A percentile compares a stretch with the other conserved stretches of the same genome.
Conservation (phyloP, 1,140 invertebrate species). For the Zaprionus gabonicus region DNA sequence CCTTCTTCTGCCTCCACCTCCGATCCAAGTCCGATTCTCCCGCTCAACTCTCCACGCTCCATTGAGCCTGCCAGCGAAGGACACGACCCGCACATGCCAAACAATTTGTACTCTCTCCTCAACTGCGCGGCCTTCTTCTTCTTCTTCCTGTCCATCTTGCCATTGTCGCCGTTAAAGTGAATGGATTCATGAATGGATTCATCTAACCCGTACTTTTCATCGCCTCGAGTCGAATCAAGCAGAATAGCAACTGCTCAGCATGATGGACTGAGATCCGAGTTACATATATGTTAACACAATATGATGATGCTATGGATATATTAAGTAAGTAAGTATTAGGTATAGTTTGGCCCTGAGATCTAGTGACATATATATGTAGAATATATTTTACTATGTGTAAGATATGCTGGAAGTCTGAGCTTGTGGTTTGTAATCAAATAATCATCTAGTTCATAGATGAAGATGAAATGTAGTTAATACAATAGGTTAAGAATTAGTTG, state of each 20-base stretch:
- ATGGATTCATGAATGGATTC: constrained; percentile 23
- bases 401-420: too few relatives aligned
- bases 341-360: too few relatives aligned
- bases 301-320: neutral
- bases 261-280: neutral
- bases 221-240: constrained; percentile 20
- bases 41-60: constrained; percentile 35
- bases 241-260: neutral
- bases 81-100: constrained; percentile 55
- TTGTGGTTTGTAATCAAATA: too few relatives aligned
- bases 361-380: too few relatives aligned
- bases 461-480: too few relatives aligned
- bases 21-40: neutral
- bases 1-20: neutral
- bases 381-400: too few relatives aligned
- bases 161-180: constrained; percentile 20
- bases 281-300: neutral
- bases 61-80: constrained; percentile 36
- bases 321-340: too few relatives aligned
- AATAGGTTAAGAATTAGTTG: too few relatives aligned
- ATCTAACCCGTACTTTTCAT: constrained; percentile 6
- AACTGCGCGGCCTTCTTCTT: neutral
- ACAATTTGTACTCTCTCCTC: constrained; percentile 55
- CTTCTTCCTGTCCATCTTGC: neutral
- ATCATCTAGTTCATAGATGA: too few relatives aligned